A percentile compares a stretch with the other conserved stretches of the same genome.
These are phyloP conservation scores for Muschampia plurimacula DNA, from an alignment of 2,888 invertebrate genomes.

Conservation along the genomic window DNA sequence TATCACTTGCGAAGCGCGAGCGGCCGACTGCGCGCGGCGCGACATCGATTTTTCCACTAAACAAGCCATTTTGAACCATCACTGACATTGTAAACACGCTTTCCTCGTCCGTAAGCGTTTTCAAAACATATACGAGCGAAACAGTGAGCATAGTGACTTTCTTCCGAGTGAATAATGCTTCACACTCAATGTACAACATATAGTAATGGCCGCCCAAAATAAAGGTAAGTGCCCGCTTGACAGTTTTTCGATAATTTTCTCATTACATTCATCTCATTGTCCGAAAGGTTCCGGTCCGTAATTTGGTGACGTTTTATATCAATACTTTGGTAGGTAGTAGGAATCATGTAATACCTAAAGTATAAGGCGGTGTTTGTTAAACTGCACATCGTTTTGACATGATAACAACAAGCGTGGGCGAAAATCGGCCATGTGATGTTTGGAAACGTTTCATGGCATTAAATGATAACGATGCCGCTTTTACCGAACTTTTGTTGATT, in stretches of 20 bases:
- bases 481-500: constrained; percentile 45
- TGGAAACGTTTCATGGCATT: constrained; percentile 65
- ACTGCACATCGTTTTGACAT: constrained; percentile 62
- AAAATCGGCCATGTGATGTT: constrained; percentile 71
- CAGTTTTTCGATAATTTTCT: constrained; percentile 41
- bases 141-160: constrained; percentile 65
- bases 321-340: neutral
- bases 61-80: constrained; percentile 74
- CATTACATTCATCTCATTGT: constrained; percentile 34
- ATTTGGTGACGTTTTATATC: neutral
- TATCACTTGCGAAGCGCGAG: constrained; percentile 67
- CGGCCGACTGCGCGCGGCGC: constrained; percentile 76
- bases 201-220: constrained; percentile 77
- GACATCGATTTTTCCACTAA: constrained; percentile 80
- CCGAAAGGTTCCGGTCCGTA: neutral
- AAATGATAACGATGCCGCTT: constrained; percentile 60
- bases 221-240: constrained; percentile 64
- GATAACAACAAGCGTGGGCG: constrained; percentile 74
- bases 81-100: constrained; percentile 77
- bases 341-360: neutral
- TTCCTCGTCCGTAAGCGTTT: constrained; percentile 56
- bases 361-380: constrained; percentile 54
- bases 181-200: constrained; percentile 58
- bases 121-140: constrained; percentile 44
- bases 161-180: constrained; percentile 67